Base-by-base conservation (phyloP, 2,888 invertebrate genomes). In the Xiphydria camelus region DNA sequence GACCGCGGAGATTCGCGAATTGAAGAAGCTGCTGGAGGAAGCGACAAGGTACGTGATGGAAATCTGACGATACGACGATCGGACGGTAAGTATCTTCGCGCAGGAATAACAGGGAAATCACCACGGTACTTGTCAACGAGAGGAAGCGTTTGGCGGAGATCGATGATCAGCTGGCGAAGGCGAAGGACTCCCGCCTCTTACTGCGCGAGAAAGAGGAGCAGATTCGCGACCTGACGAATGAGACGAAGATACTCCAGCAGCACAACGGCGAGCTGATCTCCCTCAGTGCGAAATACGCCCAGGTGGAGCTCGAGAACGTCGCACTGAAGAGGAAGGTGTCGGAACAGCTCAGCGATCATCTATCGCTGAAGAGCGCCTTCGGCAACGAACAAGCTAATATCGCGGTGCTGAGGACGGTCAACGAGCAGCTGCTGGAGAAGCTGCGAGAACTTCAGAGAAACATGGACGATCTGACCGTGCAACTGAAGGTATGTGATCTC, bases 201-300 rank as follows among this genome's bases (percentile, higher is more conserved):
- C 33, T 66, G 4, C 57, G 63, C 10, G 71, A 68, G 12, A 72
- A 68, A 33, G 68, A 75, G 9, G 67, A 73, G 17, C 65, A 58
- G 36, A 69, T 75, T 49, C 47, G 50, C 5, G 70, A 70, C 38
- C 38, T 75, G 21, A 47, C 45, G 22, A 66, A 50, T 18, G 74
- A 75, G 45, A 55, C 70, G 20, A 61, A 66, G 26, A 64, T 68
- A 20, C 34, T 75, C 10, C 68, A 74, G 19, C 65, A 75, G 25
- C 73, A 73, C 40, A 75, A 75, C 25, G 54, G 47, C 12, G 72
- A 75, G 34, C 51, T 74, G 4, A 57, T 71, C 1, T 47, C 51
- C 1, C 46, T 71, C 0, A 73, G 67, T 29, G 60, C 68, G 0
- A 70, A 68, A 34, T 67, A 60, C 26, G 57, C 59, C 4, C 57